Conservation (phyloP, 2,797 vertebrate species). For the Enteromius fasciolatus region DNA sequence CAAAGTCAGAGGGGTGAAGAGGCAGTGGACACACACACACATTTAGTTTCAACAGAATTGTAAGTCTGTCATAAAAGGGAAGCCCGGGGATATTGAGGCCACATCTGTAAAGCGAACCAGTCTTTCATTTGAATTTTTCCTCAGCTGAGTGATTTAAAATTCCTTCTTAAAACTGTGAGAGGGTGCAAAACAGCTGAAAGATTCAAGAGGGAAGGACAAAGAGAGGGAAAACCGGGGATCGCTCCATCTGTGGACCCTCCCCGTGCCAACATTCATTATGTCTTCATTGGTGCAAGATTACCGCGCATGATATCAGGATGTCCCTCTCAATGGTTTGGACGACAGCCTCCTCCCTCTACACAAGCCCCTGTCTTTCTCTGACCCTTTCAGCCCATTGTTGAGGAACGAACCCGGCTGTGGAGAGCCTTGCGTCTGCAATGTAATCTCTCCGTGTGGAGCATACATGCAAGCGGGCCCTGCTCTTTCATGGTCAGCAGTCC, state of each 20-base stretch:
- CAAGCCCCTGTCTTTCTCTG: constrained; percentile 27
- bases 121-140: constrained; percentile 39
- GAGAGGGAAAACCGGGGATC: constrained; percentile 44
- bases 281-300: constrained; percentile 72
- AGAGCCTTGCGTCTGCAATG: constrained; percentile 40
- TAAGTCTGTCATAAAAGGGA: constrained; percentile 44
- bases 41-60: constrained; percentile 38
- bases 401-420: constrained; percentile 39
- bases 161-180: constrained; percentile 12
- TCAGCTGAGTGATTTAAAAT: constrained; percentile 33
- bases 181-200: not conserved
- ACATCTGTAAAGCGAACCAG: constrained; percentile 29
- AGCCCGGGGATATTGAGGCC: constrained; percentile 35
- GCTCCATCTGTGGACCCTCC: constrained; percentile 66
- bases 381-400: constrained; percentile 50
- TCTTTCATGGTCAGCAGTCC: constrained; percentile 43
- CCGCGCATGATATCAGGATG: constrained; percentile 74
- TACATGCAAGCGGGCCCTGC: constrained; percentile 13
- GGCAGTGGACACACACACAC: constrained; percentile 25
- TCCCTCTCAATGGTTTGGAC: constrained; percentile 62
- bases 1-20: constrained; percentile 43
- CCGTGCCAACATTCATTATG: constrained; percentile 63
- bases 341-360: constrained; percentile 46
- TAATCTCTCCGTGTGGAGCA: constrained; percentile 45
- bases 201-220: constrained; percentile 30